Evolutionary conservation across 2,797 vertebrate species (phyloP).

Genomic region (Syndactyla subalaris): DNA sequence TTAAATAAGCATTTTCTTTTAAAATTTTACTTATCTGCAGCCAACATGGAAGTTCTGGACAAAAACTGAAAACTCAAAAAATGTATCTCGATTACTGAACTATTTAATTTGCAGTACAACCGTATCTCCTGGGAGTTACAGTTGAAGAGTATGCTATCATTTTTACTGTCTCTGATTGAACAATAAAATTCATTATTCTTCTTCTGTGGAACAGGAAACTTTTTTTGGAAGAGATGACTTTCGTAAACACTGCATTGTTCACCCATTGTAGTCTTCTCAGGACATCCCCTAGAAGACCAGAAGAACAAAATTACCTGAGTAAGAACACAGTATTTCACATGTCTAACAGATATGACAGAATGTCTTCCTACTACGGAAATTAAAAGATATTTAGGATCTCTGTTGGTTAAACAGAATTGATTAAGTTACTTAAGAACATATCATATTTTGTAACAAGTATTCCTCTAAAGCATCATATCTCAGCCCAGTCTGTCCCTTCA

Average conservation of each 20-base stretch:
- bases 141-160: not conserved
- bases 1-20: not conserved
- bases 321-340: not conserved
- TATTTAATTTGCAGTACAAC: not conserved
- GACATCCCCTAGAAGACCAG: not conserved
- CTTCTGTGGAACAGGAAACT: not conserved
- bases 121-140: not conserved
- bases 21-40: not conserved
- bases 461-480: not conserved
- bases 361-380: not conserved
- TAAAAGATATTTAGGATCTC: not conserved
- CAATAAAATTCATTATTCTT: not conserved
- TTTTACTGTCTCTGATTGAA: not conserved
- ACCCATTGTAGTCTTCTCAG: not conserved
- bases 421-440: not conserved
- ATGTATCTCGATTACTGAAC: not conserved
- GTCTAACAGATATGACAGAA: not conserved
- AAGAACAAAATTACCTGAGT: not conserved
- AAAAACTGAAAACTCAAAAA: not conserved
- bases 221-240: not conserved
- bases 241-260: not conserved
- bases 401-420: not conserved
- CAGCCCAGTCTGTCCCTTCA: not conserved
- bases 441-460: not conserved
- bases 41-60: not conserved